Evolutionary conservation across 30 jellyfish, hydroid and myxozoan genomes (phyloP), one percentile per base, ranked within the genome.

Genomic region (Aurelia aurita): DNA sequence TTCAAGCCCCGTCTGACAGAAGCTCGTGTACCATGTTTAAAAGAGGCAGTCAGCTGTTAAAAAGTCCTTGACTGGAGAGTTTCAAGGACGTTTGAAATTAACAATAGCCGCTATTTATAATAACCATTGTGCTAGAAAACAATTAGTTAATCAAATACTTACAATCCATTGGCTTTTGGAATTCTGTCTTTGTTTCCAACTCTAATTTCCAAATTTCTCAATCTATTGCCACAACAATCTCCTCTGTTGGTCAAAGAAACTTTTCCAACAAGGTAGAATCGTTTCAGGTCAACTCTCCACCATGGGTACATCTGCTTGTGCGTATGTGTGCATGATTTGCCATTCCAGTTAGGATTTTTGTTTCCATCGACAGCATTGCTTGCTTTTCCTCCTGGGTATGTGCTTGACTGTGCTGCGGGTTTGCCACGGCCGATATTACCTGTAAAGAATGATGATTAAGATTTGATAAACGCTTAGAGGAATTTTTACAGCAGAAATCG

Each of bases 261-360:
- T 34, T 82, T 69, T 27, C 91, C 91, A 14, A 82, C 91, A 35
- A 63, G 73, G 85, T 82, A 82, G 32, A 68, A 68, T 16, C 91
- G 72, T 35, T 46, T 82, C 53, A 82, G 80, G 35, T 82, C 91
- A 58, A 82, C 91, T 16, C 91, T 55, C 91, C 91, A 82, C 91
- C 91, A 82, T 20, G 91, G 91, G 60, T 82, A 66, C 77, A 73
- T 73, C 44, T 82, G 91, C 45, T 73, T 82, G 43, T 82, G 91
- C 8, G 91, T 82, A 19, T 82, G 91, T 8, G 91, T 82, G 28
- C 91, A 82, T 5, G 85, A 68, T 53, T 55, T 35, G 15, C 91
- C 91, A 19, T 35, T 51, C 91, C 91, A 82, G 46, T 82, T 57
- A 5, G 91, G 72, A 73, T 68, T 69, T 34, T 67, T 82, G 79